Evolutionary conservation across 2,113 vertebrate genomes (phyloP).

Genomic region (Hystrix cristata): DNA sequence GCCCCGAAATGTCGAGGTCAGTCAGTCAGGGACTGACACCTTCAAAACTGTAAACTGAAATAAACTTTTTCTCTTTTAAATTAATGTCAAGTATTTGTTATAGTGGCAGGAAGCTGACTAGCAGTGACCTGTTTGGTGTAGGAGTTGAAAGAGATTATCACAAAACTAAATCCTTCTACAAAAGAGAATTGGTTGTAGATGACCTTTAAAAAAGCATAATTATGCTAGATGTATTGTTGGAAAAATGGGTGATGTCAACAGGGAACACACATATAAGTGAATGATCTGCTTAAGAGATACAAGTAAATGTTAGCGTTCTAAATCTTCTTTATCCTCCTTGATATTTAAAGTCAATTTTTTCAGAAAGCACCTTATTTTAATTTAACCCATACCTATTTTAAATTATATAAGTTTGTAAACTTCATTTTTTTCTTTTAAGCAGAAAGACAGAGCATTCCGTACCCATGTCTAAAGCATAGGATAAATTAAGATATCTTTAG

Average conservation of each 20-base stretch:
- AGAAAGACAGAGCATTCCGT: not conserved
- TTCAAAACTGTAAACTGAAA: not conserved
- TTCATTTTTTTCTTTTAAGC: not conserved
- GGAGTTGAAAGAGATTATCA: not conserved
- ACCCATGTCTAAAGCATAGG: not conserved
- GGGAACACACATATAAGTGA: not conserved
- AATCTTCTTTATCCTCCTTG: not conserved
- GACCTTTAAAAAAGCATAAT: slow-evolving; percentile 12
- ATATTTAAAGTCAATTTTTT: slow-evolving; percentile 2
- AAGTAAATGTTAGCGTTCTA: not conserved
- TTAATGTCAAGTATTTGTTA: not conserved
- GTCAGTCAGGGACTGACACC: not conserved
- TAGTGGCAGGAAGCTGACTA: not conserved
- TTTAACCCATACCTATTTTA: not conserved
- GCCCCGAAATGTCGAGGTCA: not conserved
- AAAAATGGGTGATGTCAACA: not conserved
- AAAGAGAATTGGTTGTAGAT: not conserved
- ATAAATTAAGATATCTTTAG: not conserved
- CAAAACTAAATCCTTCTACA: not conserved
- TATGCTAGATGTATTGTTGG: not conserved
- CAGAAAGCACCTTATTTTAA: not conserved
- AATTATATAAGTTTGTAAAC: not conserved
- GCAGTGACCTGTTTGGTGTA: not conserved
- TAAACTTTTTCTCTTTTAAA: not conserved
- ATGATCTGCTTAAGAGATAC: not conserved